These are phyloP conservation scores for Epiblema foenella DNA, from an alignment of 2,888 invertebrate species.

Conservation along the genomic window DNA sequence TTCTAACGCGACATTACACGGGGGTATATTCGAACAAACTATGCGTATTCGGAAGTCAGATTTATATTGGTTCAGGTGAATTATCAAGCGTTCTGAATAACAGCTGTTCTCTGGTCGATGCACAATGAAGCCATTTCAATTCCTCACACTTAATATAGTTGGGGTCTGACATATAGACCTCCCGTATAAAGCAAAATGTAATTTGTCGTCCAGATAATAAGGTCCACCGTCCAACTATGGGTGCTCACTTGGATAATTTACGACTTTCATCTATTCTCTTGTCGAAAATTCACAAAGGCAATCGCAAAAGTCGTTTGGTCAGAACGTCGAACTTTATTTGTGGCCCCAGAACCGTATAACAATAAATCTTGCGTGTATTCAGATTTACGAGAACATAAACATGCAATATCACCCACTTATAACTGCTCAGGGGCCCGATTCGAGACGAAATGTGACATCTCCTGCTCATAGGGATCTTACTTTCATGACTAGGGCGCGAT, in stretches of 20 bases:
- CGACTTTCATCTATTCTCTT: slow-evolving; percentile 40
- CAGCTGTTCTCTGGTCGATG: not conserved
- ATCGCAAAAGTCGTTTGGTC: slow-evolving; percentile 57
- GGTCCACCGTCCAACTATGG: not conserved
- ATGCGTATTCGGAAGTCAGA: too few species aligned
- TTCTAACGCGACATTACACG: too few species aligned
- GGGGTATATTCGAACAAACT: too few species aligned
- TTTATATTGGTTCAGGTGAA: too few species aligned
- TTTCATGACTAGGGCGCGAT: too few species aligned
- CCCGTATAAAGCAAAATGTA: slow-evolving; percentile 5
- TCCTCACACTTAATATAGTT: slow-evolving; percentile 3
- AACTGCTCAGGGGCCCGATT: slow-evolving; percentile 52
- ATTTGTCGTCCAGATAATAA: slow-evolving; percentile 19
- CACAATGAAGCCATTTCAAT: slow-evolving; percentile 28
- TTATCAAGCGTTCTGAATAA: too few species aligned
- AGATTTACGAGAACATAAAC: slow-evolving; percentile 78
- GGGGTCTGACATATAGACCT: slow-evolving; percentile 14
- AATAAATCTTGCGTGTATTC: slow-evolving; percentile 72
- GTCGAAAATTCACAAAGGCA: slow-evolving; percentile 48
- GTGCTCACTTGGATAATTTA: slow-evolving; percentile 32
- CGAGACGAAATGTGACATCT: not conserved
- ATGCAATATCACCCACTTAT: slow-evolving; percentile 72
- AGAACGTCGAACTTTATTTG: slow-evolving; percentile 66
- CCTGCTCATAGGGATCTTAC: not conserved
- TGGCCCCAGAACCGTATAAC: slow-evolving; percentile 65